Conservation (phyloP, 2,797 vertebrate genomes). For the Emydoidea blandingii region DNA sequence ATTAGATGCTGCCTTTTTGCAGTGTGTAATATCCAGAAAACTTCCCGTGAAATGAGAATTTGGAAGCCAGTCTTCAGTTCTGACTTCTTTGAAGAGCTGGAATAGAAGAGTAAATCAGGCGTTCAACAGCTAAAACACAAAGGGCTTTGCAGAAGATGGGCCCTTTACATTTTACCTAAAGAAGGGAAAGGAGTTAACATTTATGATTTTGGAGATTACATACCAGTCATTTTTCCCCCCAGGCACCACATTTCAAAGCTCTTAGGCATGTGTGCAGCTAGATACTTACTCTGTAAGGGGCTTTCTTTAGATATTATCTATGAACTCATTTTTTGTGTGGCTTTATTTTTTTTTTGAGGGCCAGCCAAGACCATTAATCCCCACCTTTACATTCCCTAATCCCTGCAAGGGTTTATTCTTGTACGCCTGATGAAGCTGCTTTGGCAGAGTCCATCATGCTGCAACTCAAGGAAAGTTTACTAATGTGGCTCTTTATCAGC, state of each 20-base stretch:
- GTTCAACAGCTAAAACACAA: not conserved
- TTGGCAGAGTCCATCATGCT: slow-evolving; percentile 25
- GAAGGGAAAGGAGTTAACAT: not conserved
- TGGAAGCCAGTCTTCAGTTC: fast-evolving
- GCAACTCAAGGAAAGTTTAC: slow-evolving; percentile 57
- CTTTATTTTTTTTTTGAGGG: slow-evolving; percentile 33
- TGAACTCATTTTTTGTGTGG: slow-evolving; percentile 72
- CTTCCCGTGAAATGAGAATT: not conserved
- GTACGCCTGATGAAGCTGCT: slow-evolving; percentile 33
- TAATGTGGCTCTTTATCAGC: slow-evolving; percentile 53
- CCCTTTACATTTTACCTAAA: not conserved
- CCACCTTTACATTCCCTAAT: slow-evolving; percentile 66
- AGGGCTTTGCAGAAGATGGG: not conserved
- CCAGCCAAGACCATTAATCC: slow-evolving; percentile 67
- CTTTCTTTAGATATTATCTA: slow-evolving; percentile 55
- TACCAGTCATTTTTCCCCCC: not conserved
- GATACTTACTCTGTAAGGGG: not conserved
- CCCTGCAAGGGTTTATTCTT: slow-evolving; percentile 65
- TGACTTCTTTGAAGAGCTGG: not conserved
- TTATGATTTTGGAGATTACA: not conserved
- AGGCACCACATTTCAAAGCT: not conserved
- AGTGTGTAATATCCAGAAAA: not conserved
- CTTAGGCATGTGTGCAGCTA: not conserved
- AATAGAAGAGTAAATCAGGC: not conserved
- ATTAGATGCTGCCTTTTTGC: slow-evolving; percentile 41